These are phyloP conservation scores for Megathymus violae DNA, from an alignment of 1,140 invertebrate species.

Conservation along the genomic window DNA sequence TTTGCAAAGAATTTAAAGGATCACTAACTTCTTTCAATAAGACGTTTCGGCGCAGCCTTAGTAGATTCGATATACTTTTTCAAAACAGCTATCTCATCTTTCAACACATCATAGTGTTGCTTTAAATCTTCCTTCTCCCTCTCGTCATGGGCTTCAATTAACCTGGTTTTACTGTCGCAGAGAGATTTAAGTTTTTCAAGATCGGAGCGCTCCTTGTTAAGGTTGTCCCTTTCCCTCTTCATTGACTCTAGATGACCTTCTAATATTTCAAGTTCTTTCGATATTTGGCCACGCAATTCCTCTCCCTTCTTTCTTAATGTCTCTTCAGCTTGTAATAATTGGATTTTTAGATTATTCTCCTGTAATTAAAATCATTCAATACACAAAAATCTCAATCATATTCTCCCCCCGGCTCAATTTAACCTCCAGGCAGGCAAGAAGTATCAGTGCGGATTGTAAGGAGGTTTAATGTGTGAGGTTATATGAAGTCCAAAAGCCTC, in stretches of 20 bases:
- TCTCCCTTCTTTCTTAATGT: constrained; percentile 56
- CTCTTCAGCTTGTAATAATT: constrained; percentile 61
- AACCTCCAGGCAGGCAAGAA: too few relatives aligned
- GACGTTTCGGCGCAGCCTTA: constrained; percentile 45
- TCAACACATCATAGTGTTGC: constrained; percentile 52
- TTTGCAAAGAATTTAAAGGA: too few relatives aligned
- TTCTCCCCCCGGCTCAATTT: too few relatives aligned
- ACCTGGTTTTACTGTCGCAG: constrained; percentile 37
- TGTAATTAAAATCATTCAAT: too few relatives aligned
- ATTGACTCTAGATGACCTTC: constrained; percentile 56
- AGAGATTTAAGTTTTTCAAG: constrained; percentile 53
- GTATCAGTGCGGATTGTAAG: too few relatives aligned
- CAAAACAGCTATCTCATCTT: constrained; percentile 53
- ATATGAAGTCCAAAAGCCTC: too few relatives aligned
- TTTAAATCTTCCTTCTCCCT: constrained; percentile 46
- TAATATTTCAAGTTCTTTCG: constrained; percentile 58
- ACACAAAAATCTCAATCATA: too few relatives aligned
- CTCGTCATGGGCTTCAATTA: constrained; percentile 34
- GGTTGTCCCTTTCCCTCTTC: constrained; percentile 61
- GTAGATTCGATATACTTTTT: constrained; percentile 54
- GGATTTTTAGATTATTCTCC: constrained; percentile 63
- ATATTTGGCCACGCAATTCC: constrained; percentile 65
- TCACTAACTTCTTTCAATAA: constrained; percentile 51
- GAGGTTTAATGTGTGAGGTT: too few relatives aligned
- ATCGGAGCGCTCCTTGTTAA: constrained; percentile 54